Percentiles rank a stretch among this genome's conserved stretches.
These are phyloP conservation scores for Nasonia giraulti DNA, from an alignment of 1,140 invertebrate genomes.

Conservation along the genomic window DNA sequence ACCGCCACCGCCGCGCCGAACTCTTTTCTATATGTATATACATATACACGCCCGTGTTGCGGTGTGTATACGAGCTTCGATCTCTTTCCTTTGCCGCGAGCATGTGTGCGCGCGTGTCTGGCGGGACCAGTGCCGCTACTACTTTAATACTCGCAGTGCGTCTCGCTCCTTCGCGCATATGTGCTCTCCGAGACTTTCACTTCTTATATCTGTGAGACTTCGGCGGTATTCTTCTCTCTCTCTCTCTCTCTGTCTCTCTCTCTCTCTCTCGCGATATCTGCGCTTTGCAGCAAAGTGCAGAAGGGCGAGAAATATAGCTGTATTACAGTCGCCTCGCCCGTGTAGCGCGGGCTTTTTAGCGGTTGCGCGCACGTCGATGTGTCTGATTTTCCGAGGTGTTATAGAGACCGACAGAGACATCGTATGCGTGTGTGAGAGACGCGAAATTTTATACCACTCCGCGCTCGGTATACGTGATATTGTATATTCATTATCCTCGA, in stretches of 20 bases:
- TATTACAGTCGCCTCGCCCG: too few species aligned
- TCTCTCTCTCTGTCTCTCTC: too few species aligned
- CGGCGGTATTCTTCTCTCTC: too few species aligned
- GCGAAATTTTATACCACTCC: too few species aligned
- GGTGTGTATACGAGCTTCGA: neutral
- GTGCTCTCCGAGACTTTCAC: neutral
- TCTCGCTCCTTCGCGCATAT: neutral
- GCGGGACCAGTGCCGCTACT: neutral
- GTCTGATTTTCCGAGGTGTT: too few species aligned
- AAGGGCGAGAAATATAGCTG: neutral
- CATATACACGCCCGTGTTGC: neutral
- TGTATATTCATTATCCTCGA: too few species aligned
- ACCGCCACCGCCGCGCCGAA: slow-evolving; percentile 36
- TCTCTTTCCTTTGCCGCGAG: neutral
- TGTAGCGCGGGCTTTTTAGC: too few species aligned
- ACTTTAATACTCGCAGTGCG: neutral
- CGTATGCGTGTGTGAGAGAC: too few species aligned
- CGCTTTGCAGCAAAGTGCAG: neutral
- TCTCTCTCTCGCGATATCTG: too few species aligned
- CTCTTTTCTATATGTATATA: neutral
- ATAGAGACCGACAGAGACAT: too few species aligned
- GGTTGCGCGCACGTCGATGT: too few species aligned
- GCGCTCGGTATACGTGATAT: too few species aligned
- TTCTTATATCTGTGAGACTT: neutral
- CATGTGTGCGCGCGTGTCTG: neutral